Evolutionary conservation across 2,113 vertebrate species (phyloP).

Genomic region (Elephantulus edwardii): DNA sequence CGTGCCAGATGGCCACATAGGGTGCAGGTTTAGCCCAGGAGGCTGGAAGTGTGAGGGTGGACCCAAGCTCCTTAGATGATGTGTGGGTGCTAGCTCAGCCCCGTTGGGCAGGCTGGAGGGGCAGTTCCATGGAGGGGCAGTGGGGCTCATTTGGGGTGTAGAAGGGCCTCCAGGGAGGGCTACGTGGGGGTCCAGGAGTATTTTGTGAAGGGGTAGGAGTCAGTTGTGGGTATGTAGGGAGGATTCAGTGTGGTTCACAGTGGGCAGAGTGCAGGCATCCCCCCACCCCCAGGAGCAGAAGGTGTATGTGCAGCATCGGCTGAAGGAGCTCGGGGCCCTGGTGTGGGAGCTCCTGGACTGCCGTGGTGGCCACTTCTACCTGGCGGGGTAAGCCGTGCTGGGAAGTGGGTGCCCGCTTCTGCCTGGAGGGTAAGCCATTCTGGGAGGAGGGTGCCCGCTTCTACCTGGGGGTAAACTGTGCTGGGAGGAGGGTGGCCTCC

Average conservation of each 20-base stretch:
- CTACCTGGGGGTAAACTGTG: conserved; percentile 94
- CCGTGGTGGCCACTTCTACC: conserved; percentile 86
- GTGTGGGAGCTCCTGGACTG: conserved; percentile 91
- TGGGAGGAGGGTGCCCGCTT: conserved; percentile 80
- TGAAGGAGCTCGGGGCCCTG: conserved; percentile 85
- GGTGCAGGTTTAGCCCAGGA: background rate
- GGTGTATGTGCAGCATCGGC: conserved; percentile 93
- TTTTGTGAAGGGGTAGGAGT: background rate
- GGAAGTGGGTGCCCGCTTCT: accelerated
- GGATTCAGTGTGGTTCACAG: accelerated
- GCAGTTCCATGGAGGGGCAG: no score
- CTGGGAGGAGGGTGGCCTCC: accelerated
- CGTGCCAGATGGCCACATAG: background rate
- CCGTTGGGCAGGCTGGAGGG: no score
- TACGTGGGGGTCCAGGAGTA: no score
- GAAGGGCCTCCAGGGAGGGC: no score
- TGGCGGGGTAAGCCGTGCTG: conserved; percentile 90
- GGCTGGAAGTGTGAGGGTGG: no score
- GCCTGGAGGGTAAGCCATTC: no score
- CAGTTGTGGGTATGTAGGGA: background rate
- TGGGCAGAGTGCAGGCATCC: accelerated
- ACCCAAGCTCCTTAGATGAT: no score
- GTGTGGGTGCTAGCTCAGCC: no score
- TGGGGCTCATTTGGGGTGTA: no score
- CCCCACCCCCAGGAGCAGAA: conserved; percentile 87